Percentiles rank a stretch among this genome's conserved stretches.
Conservation (phyloP, 1,140 invertebrate species). For the Yoshiicerus persimilis region DNA sequence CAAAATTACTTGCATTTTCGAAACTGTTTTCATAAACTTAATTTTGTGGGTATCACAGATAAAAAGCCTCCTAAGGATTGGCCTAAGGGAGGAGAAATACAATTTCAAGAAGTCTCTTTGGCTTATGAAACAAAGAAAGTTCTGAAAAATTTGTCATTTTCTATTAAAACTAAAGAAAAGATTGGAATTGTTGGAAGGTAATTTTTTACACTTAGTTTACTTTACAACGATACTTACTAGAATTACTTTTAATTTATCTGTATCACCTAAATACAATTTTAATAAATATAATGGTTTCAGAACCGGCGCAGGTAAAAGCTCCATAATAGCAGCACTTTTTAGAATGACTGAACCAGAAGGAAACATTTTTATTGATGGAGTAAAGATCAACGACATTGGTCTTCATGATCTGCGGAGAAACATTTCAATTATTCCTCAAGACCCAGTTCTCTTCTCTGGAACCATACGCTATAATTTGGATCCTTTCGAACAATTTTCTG, state of each 20-base stretch:
- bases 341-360: constrained; percentile 70
- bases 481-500: constrained; percentile 75
- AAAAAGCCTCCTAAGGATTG: constrained; percentile 65
- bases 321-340: constrained; percentile 72
- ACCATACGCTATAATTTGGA: constrained; percentile 79
- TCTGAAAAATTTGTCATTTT: constrained; percentile 60
- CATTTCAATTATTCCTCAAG: constrained; percentile 73
- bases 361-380: constrained; percentile 61
- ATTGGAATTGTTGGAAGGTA: constrained; percentile 71
- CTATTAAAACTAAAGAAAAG: constrained; percentile 60
- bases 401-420: constrained; percentile 66
- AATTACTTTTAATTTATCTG: too few relatives aligned
- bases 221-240: too few relatives aligned
- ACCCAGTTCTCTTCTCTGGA: constrained; percentile 73
- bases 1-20: background rate
- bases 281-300: too few relatives aligned
- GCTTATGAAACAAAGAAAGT: constrained; percentile 59
- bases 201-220: too few relatives aligned
- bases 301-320: constrained; percentile 78
- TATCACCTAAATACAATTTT: too few relatives aligned
- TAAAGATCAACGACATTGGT: constrained; percentile 55
- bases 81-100: constrained; percentile 68
- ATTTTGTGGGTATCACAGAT: background rate
- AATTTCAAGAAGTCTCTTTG: constrained; percentile 65
- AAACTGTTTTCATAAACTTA: too few relatives aligned